Percentiles rank a stretch among this genome's conserved stretches.
Evolutionary conservation across 2,888 invertebrate genomes (phyloP).

Genomic region (Sarcophaga subvicina): DNA sequence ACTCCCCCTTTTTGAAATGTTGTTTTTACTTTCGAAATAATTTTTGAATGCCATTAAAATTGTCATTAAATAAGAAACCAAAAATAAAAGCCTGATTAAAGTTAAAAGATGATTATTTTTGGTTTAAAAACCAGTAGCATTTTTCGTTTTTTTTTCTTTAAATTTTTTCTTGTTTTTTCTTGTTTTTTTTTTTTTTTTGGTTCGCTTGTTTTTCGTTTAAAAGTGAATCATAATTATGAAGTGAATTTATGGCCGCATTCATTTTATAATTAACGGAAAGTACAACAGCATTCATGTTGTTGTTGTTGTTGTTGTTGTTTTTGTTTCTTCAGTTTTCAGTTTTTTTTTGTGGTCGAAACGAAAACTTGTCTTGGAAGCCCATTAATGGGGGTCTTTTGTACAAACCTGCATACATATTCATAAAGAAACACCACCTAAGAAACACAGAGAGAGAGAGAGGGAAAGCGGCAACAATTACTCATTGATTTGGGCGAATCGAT

Average conservation of each 20-base stretch:
- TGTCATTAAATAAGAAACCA: slow-evolving; percentile 22
- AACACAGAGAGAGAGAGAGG: too few species aligned
- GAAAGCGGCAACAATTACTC: slow-evolving; percentile 68
- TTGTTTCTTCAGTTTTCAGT: neutral
- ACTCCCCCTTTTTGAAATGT: neutral
- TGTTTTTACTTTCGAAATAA: slow-evolving; percentile 15
- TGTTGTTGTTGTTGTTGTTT: slow-evolving; percentile 14
- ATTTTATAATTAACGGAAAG: slow-evolving; percentile 52
- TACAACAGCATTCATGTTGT: slow-evolving; percentile 19
- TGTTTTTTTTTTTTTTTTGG: neutral
- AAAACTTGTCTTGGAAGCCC: neutral
- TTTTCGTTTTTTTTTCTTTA: neutral
- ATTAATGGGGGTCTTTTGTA: neutral
- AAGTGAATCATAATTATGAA: slow-evolving; percentile 56
- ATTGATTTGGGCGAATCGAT: slow-evolving; percentile 47
- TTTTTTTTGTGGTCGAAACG: neutral
- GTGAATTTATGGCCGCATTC: slow-evolving; percentile 48
- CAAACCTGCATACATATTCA: neutral
- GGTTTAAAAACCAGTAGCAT: slow-evolving; percentile 48
- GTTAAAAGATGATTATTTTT: slow-evolving; percentile 10
- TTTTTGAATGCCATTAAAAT: slow-evolving; percentile 41
- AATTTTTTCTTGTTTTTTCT: neutral
- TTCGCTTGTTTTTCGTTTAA: slow-evolving; percentile 23
- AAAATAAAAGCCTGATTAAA: slow-evolving; percentile 24
- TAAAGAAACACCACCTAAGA: neutral